Conservation (phyloP, 2,888 invertebrate species). For the Alloscopus bannaensis region DNA sequence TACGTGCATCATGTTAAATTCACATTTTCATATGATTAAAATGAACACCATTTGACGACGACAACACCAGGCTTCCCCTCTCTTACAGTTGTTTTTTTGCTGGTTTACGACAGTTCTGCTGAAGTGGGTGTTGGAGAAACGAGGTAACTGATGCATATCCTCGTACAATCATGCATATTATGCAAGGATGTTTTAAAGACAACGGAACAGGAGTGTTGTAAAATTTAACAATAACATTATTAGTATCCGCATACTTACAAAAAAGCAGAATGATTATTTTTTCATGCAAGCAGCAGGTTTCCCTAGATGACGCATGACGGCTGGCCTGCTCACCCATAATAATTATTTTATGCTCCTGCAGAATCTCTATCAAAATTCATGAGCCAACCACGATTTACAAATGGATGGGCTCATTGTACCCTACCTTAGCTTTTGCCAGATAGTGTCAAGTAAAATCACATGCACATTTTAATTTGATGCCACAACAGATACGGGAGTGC, state of each 20-base stretch:
- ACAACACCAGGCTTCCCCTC: too few species aligned
- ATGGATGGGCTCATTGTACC: too few species aligned
- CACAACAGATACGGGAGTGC: constrained; percentile 43
- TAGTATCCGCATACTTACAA: constrained; percentile 28
- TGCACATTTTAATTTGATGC: constrained; percentile 51
- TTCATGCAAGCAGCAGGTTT: constrained; percentile 25
- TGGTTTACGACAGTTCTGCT: too few species aligned
- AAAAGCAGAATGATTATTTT: neutral
- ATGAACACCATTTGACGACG: too few species aligned
- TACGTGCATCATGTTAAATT: constrained; percentile 38
- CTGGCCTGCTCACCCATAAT: constrained; percentile 51
- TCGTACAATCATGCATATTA: too few species aligned
- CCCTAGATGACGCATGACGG: constrained; percentile 19
- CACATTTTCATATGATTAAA: constrained; percentile 44
- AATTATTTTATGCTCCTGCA: constrained; percentile 51
- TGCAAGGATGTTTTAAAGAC: constrained; percentile 32
- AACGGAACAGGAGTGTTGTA: constrained; percentile 21
- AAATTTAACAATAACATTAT: constrained; percentile 16
- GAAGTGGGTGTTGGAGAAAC: neutral
- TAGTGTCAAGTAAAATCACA: constrained; percentile 23
- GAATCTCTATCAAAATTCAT: constrained; percentile 47
- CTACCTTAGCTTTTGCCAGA: neutral
- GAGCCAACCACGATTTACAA: constrained; percentile 14
- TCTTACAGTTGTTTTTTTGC: too few species aligned
- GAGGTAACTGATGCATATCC: too few species aligned